A percentile compares a stretch with the other conserved stretches of the same genome.
phyloP scores from a whole-genome alignment of 2,113 vertebrate genomes.

The Promerops cafer region DNA sequence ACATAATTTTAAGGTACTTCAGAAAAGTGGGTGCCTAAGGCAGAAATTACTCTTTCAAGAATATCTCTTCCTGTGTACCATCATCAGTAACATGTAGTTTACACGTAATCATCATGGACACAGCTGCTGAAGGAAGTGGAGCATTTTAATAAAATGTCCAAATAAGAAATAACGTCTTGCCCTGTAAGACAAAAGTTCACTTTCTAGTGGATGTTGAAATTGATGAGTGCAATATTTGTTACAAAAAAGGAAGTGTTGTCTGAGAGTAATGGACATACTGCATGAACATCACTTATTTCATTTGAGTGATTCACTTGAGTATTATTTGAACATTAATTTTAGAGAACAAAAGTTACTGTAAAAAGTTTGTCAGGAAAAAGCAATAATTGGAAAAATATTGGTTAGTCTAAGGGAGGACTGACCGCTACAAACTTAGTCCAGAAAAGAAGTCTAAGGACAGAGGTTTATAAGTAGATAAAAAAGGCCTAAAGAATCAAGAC shows the following conservation, averaged over 20 bases:
- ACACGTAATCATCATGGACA: not conserved
- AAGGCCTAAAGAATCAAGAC: not conserved
- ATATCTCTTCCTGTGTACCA: not conserved
- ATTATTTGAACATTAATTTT: not conserved
- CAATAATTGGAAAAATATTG: not conserved
- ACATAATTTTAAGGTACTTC: not conserved
- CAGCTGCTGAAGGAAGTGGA: not conserved
- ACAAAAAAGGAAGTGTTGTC: not conserved
- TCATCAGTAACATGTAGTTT: not conserved
- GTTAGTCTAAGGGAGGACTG: not conserved
- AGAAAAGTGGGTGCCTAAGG: not conserved
- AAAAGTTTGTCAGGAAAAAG: not conserved
- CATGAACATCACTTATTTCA: not conserved
- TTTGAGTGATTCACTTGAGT: not conserved
- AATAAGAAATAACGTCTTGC: not conserved
- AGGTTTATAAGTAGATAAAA: not conserved
- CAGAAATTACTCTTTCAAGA: not conserved
- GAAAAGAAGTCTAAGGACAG: not conserved
- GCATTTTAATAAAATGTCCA: not conserved
- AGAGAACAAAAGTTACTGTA: not conserved
- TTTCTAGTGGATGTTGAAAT: not conserved
- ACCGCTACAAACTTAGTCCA: not conserved
- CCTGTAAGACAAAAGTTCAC: not conserved
- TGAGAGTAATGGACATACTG: not conserved
- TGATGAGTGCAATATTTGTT: not conserved